Base-by-base conservation (phyloP, 2,113 vertebrate species). In the Chionis minor region DNA sequence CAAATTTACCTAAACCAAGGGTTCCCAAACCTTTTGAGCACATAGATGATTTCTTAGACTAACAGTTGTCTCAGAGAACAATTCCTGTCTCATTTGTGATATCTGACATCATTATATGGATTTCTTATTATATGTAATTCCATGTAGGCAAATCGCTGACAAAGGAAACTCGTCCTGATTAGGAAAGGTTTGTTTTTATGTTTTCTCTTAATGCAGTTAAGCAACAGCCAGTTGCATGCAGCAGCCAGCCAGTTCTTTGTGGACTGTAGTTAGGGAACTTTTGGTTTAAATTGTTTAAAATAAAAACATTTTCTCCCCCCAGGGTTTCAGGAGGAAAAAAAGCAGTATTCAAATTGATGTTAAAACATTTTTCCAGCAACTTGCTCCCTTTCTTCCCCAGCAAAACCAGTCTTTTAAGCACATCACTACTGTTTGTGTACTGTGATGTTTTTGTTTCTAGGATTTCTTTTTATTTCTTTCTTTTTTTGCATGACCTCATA, bases 371-470 rank as follows among this genome's bases (percentile, higher is more conserved):
- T 86, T 91, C 85, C 62, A 69, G 35, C 40, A 77, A 15, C 18
- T 72, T 75, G 26, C 24, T 90, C 30, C 18, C 81, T 79, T 89
- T 79, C 56, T 90, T 80, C 54, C 23, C 8, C 35, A 42, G 49
- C 35, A 92, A 66, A 94, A 81, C 0, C 17, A 65, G 54, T 65
- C 35, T 56, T 89, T n/a, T 58, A 66, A 83, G 63, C 51, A 83
- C 42, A 59, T 86, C n/a, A 10, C 22, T 81, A 3, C 4, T 94
- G 93, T 97, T 95, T 96, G 73, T 96, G 83, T 97, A 83, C n/a
- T 66, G 89, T 59, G 27, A n/a, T 92, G 80, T 7, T 94, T 93
- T 96, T 94, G 95, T 95, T 95, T 94, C 95, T 86, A 97, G 80
- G 92, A 47, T 54, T 86, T 75, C 19, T 67, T 73, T 72, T 47